Percentiles rank a stretch among this genome's conserved stretches.
phyloP scores from a whole-genome alignment of 2,113 vertebrate species.

The Triplophysa siluroides region DNA sequence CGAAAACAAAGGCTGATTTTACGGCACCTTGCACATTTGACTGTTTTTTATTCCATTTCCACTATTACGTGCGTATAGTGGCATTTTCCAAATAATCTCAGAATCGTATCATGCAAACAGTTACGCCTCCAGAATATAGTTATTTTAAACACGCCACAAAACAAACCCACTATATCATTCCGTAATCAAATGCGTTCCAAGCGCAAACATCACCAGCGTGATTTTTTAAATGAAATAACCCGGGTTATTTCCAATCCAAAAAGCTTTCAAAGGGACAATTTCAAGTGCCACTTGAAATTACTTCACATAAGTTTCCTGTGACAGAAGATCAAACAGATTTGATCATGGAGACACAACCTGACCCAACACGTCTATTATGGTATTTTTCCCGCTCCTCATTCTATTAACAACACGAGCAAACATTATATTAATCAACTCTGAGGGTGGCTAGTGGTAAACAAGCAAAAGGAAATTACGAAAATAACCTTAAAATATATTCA shows the following conservation, averaged over 20 bases:
- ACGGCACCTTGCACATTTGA: conserved; percentile 68
- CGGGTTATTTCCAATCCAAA: conserved; percentile 86
- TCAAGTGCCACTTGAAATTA: conserved; percentile 88
- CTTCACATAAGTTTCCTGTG: conserved; percentile 76
- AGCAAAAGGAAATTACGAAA: conserved; percentile 15
- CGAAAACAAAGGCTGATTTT: conserved; percentile 82
- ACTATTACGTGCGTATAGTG: conserved; percentile 64
- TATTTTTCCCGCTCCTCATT: conserved; percentile 47
- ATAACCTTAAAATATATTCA: conserved; percentile 20
- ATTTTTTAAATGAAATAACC: conserved; percentile 84
- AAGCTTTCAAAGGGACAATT: conserved; percentile 83
- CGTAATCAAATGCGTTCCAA: conserved; percentile 18
- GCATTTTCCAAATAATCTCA: conserved; percentile 56
- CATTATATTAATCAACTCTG: conserved; percentile 4
- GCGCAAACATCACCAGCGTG: conserved; percentile 14
- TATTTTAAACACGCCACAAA: conserved; percentile 66
- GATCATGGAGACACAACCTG: conserved; percentile 65
- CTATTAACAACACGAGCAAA: background rate
- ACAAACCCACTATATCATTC: conserved; percentile 19
- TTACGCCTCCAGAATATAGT: conserved; percentile 49
- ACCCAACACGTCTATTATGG: conserved; percentile 53
- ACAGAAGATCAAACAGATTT: conserved; percentile 81
- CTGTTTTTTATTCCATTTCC: conserved; percentile 76
- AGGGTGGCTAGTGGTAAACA: background rate
- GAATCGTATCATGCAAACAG: conserved; percentile 54